Evolutionary conservation across 2,113 vertebrate genomes (phyloP), one percentile per base, ranked within the genome.

Genomic region (Rhinopomastus cyanomelas): DNA sequence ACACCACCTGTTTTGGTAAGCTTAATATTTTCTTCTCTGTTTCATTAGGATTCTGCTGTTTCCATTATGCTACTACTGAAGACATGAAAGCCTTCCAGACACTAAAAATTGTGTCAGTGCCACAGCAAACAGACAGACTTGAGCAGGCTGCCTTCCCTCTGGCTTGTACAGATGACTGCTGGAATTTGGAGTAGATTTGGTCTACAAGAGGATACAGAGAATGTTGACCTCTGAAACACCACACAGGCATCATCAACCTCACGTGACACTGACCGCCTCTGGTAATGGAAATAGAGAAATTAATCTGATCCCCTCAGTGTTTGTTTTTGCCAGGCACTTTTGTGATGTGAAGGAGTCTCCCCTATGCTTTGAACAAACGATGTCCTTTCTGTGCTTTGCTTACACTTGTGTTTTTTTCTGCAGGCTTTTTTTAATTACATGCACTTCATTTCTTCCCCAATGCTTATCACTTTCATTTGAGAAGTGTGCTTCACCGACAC

Each of bases 361-460:
- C 5, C 21, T 42, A 14, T 44, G 29, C n/a, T 65, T 84, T 64
- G 10, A 21, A 52, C 10, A 65, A 80, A 67, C 3, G 8, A 19
- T 49, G 21, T 26, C 14, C 65, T 83, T 75, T 81, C 49, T 74
- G 30, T 46, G 10, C 16, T 53, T 74, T 62, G 6, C 60, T 87
- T 81, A 74, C 11, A 44, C 12, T 55, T 82, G 25, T 27, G 10
- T 84, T 88, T 93, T n/a, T 71, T 17, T 72, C 84, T 82, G 37
- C 66, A 69, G 46, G 16, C 5, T 73, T 7, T 78, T 90, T 90
- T 90, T 62, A 83, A 68, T 44, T 59, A 16, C 30, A 25, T 12
- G 8, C 11, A 27, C 17, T 90, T 81, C 4, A 15, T 55, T 93
- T 75, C 30, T 56, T 90, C 13, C 29, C n/a, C 69, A 11, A 44